Conservation (phyloP, 2,888 invertebrate genomes). For the Microctonus hyperodae region DNA sequence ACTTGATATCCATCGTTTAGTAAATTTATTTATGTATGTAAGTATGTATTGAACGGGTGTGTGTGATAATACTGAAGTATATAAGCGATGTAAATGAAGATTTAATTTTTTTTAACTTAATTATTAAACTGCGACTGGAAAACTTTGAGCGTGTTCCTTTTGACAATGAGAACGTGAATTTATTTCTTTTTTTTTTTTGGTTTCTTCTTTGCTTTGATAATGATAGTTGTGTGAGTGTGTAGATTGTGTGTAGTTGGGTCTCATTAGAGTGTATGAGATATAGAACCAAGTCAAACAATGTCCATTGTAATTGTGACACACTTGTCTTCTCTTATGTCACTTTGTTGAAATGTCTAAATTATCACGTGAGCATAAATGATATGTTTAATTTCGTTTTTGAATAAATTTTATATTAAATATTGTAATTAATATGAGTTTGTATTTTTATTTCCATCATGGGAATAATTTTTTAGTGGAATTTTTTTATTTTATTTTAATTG, state of each 20-base stretch:
- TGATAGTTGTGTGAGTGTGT: not conserved
- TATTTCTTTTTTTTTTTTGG: not conserved
- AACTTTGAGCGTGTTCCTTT: slow-evolving; percentile 4
- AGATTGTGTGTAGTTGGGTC: slow-evolving; percentile 12
- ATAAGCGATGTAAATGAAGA: not conserved
- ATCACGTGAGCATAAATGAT: not conserved
- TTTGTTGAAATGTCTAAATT: not conserved
- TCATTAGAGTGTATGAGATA: slow-evolving; percentile 15
- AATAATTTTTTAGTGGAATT: too few relatives aligned
- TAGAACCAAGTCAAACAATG: slow-evolving; percentile 22
- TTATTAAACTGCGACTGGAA: slow-evolving; percentile 17
- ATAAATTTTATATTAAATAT: too few relatives aligned
- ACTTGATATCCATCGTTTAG: too few relatives aligned
- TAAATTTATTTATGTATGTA: too few relatives aligned
- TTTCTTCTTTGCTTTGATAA: not conserved
- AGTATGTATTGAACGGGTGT: too few relatives aligned
- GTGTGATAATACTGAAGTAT: not conserved
- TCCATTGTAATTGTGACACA: slow-evolving; percentile 12
- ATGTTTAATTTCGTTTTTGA: not conserved
- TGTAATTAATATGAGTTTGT: too few relatives aligned
- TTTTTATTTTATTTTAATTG: too few relatives aligned
- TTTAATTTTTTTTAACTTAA: slow-evolving; percentile 19
- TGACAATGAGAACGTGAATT: slow-evolving; percentile 5
- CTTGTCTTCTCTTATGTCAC: not conserved
- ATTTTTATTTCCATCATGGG: too few relatives aligned